These are phyloP conservation scores for Microcebus jonahi DNA, from an alignment of 2,113 vertebrate genomes.

Conservation along the genomic window DNA sequence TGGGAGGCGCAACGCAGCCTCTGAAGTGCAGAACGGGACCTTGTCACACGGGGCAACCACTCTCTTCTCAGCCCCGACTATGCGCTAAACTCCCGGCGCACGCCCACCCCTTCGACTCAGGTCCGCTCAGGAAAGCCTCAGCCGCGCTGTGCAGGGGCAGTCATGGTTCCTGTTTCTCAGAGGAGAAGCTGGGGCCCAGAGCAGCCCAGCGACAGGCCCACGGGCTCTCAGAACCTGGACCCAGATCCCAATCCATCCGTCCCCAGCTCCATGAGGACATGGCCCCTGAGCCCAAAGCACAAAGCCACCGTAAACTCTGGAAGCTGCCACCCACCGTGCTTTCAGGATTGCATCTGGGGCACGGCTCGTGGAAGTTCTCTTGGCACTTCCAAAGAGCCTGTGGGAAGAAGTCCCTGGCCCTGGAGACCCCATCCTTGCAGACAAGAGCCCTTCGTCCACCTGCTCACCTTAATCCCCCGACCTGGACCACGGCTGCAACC, in stretches of 20 bases:
- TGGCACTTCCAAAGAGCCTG: background rate
- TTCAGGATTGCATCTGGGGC: rapidly evolving
- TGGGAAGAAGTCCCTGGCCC: background rate
- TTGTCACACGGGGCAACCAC: background rate
- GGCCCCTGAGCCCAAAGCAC: background rate
- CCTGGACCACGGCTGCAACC: rapidly evolving
- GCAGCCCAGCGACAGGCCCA: background rate
- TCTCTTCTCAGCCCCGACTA: rapidly evolving
- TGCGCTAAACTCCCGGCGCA: background rate
- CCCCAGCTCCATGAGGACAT: rapidly evolving
- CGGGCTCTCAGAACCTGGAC: background rate
- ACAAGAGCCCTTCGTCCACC: rapidly evolving
- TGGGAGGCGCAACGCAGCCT: rapidly evolving
- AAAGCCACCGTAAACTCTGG: background rate
- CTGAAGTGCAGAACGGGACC: rapidly evolving
- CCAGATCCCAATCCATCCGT: rapidly evolving
- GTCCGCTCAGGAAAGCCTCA: background rate
- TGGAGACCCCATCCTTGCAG: rapidly evolving
- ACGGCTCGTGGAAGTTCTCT: rapidly evolving
- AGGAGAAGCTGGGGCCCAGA: background rate
- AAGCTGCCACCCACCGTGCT: background rate
- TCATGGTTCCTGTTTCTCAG: rapidly evolving
- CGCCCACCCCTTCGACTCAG: rapidly evolving
- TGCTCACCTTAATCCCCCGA: rapidly evolving
- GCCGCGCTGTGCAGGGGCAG: rapidly evolving